Evolutionary conservation across 2,888 invertebrate genomes (phyloP).

Genomic region (Phorcus lineatus): DNA sequence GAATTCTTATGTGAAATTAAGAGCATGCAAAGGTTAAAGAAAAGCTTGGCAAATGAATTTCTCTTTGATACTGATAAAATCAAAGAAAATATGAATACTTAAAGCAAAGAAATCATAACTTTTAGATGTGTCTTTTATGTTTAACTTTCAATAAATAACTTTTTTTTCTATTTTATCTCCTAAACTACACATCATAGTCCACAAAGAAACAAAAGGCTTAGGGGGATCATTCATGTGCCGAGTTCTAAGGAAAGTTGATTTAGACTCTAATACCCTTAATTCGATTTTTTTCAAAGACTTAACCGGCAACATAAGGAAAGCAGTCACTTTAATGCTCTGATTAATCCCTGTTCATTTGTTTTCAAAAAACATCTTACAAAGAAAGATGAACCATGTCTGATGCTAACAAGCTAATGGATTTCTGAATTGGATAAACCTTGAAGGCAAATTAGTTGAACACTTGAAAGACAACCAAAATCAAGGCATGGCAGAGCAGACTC

Average conservation of each 20-base stretch:
- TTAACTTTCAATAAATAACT: background rate
- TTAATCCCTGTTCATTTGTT: background rate
- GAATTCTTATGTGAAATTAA: too few species aligned
- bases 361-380: conserved; percentile 3
- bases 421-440: background rate
- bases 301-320: background rate
- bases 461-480: background rate
- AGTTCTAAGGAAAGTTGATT: background rate
- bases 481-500: background rate
- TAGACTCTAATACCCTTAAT: background rate
- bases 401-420: background rate
- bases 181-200: background rate
- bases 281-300: background rate
- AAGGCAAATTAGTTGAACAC: background rate
- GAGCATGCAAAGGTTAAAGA: too few species aligned
- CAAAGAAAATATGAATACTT: background rate
- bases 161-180: background rate
- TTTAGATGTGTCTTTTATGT: background rate
- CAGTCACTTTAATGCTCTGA: background rate
- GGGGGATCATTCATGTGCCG: background rate
- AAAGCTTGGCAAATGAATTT: too few species aligned
- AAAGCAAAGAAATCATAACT: background rate
- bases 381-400: background rate
- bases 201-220: background rate
- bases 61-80: background rate